These are phyloP conservation scores for Odontamblyopus rebecca DNA, from an alignment of 2,797 vertebrate species.

Conservation along the genomic window DNA sequence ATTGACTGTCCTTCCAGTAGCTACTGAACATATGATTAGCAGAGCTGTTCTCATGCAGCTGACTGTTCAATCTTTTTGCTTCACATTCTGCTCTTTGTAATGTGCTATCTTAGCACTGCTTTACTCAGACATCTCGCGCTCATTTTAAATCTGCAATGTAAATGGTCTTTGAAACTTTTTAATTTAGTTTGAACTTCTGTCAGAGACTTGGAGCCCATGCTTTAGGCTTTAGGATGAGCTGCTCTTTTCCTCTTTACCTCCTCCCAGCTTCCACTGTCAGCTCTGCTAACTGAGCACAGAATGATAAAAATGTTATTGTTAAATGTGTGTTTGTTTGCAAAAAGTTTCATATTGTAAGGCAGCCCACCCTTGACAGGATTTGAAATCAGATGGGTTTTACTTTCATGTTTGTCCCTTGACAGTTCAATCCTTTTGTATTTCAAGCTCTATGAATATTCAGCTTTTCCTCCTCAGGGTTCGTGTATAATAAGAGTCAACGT, in stretches of 20 bases:
- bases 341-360: conserved; percentile 84
- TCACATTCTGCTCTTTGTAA: conserved; percentile 35
- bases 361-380: conserved; percentile 80
- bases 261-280: conserved; percentile 52
- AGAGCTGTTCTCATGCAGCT: conserved; percentile 56
- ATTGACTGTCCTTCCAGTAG: conserved; percentile 69
- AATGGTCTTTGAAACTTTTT: conserved; percentile 71
- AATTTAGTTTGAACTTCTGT: conserved; percentile 69
- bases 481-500: conserved; percentile 78
- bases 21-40: conserved; percentile 69
- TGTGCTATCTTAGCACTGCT: conserved; percentile 33
- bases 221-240: conserved; percentile 69
- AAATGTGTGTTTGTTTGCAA: conserved; percentile 81
- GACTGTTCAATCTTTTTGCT: conserved; percentile 54
- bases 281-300: conserved; percentile 68
- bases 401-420: conserved; percentile 83
- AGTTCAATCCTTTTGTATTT: conserved; percentile 77
- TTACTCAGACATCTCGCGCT: conserved; percentile 22
- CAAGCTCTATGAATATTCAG: conserved; percentile 82
- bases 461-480: conserved; percentile 75
- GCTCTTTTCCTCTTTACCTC: conserved; percentile 64
- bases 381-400: conserved; percentile 76
- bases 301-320: conserved; percentile 80
- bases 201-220: conserved; percentile 59
- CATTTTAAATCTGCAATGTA: conserved; percentile 65